phyloP scores from a whole-genome alignment of 2,797 vertebrate species.

The Oreochromis grahami region DNA sequence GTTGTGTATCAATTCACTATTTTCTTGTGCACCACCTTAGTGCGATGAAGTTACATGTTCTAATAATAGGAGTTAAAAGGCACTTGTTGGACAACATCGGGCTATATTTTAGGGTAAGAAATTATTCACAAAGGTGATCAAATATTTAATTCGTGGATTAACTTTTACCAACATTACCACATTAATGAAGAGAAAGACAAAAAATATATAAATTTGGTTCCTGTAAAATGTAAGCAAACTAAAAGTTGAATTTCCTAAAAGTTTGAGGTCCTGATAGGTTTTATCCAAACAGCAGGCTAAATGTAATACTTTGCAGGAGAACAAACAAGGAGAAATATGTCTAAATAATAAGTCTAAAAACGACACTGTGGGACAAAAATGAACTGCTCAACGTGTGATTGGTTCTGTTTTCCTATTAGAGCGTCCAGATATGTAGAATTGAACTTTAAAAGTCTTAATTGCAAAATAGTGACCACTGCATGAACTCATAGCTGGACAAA shows the following conservation, averaged over 20 bases:
- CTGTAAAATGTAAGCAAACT: neutral
- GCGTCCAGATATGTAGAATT: neutral
- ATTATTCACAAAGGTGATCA: neutral
- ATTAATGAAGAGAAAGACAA: neutral
- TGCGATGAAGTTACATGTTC: neutral
- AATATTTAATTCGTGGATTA: neutral
- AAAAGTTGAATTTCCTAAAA: neutral
- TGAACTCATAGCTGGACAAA: neutral
- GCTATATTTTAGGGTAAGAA: neutral
- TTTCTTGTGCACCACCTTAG: neutral
- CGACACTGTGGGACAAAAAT: neutral
- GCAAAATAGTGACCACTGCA: neutral
- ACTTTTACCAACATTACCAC: neutral
- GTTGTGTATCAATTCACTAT: neutral
- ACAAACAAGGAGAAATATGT: neutral
- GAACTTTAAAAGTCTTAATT: neutral
- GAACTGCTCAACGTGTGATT: neutral
- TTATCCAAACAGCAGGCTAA: neutral
- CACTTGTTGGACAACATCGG: neutral
- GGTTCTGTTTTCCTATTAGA: neutral
- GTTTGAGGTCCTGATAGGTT: neutral
- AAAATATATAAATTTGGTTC: neutral
- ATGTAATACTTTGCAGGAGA: neutral
- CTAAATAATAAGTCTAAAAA: neutral
- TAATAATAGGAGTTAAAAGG: neutral